phyloP scores from a whole-genome alignment of 2,113 vertebrate species.

The Lathamus discolor region DNA sequence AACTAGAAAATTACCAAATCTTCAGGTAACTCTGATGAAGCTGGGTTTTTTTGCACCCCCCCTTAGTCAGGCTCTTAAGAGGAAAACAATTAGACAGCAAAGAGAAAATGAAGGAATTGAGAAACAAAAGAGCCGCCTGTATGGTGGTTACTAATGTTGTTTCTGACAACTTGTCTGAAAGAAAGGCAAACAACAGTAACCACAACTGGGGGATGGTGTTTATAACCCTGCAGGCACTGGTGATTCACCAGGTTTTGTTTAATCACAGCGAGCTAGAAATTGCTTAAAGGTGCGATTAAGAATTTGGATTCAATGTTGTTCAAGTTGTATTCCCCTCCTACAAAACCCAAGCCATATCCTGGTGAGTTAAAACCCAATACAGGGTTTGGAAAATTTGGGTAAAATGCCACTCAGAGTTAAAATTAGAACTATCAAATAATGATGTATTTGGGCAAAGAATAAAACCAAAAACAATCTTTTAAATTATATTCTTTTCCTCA shows the following conservation, averaged over 20 bases:
- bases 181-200: slow-evolving; percentile 56
- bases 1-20: background rate
- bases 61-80: slow-evolving; percentile 5
- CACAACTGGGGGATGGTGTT: slow-evolving; percentile 55
- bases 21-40: slow-evolving; percentile 9
- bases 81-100: slow-evolving; percentile 36
- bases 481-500: background rate
- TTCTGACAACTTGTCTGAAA: slow-evolving; percentile 59
- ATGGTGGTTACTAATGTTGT: slow-evolving; percentile 47
- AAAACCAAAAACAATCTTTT: background rate
- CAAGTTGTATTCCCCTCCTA: background rate
- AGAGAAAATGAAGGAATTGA: slow-evolving; percentile 34
- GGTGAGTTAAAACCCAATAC: background rate
- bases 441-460: background rate
- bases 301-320: slow-evolving; percentile 1
- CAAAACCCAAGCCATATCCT: background rate
- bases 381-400: background rate
- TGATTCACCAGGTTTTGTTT: slow-evolving; percentile 58
- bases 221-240: slow-evolving; percentile 52
- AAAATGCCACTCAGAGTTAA: background rate
- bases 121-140: slow-evolving; percentile 44
- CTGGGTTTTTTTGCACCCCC: background rate
- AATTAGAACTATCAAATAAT: slow-evolving; percentile 1
- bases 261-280: slow-evolving; percentile 30
- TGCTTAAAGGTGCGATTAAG: slow-evolving; percentile 51